Percentiles rank a stretch among this genome's conserved stretches.
Conservation (phyloP, 92 coral and sea anemone species). For the Epizoanthus rinbou region DNA sequence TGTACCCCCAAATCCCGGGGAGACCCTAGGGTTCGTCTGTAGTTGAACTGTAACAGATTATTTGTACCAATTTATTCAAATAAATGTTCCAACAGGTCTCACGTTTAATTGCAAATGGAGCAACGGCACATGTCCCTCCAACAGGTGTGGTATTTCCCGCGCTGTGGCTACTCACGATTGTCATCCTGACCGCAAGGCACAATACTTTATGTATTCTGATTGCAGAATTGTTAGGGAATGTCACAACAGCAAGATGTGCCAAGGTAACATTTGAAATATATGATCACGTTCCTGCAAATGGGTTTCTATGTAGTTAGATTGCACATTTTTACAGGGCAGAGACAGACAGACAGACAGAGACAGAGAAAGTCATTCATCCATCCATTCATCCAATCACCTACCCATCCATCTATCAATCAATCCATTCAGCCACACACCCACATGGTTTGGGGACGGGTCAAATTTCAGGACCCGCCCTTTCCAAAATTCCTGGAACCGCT, state of each 20-base stretch:
- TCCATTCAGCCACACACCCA: no score
- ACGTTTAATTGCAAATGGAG: background rate
- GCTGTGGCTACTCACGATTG: background rate
- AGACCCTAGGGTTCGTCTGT: no score
- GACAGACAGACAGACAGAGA: background rate
- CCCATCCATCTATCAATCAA: no score
- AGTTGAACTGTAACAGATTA: no score
- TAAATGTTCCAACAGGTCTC: constrained; percentile 7
- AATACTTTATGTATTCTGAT: background rate
- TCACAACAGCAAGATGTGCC: background rate
- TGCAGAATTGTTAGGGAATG: constrained; percentile 1
- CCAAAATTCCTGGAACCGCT: no score
- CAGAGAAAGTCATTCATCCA: no score
- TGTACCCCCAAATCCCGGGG: no score
- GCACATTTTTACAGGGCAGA: background rate
- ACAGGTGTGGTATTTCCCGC: background rate
- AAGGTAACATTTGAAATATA: background rate
- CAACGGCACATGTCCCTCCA: background rate
- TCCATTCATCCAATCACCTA: no score
- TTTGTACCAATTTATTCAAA: background rate
- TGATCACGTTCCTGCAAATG: background rate
- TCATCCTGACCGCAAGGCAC: background rate
- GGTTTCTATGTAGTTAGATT: background rate
- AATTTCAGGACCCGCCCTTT: no score
- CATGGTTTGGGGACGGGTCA: no score